A percentile compares a stretch with the other conserved stretches of the same genome.
Evolutionary conservation across 2,888 invertebrate species (phyloP).

Genomic region (Lucinisca nassula): DNA sequence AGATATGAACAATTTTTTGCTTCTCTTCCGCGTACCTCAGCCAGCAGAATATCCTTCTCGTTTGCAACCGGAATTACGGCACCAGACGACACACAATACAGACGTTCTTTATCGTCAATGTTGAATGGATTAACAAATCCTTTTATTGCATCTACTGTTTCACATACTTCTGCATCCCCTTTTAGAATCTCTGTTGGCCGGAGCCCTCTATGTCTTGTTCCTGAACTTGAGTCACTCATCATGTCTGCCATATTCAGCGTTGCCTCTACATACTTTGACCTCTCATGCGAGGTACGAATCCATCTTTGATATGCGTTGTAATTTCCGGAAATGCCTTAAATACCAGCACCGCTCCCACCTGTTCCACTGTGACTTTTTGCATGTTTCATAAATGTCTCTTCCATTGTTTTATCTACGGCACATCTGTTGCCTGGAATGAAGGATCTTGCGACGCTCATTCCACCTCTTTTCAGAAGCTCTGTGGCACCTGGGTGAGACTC

Average conservation of each 20-base stretch:
- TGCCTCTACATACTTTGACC: slow-evolving; percentile 40
- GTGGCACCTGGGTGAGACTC: slow-evolving; percentile 62
- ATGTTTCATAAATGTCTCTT: slow-evolving; percentile 62
- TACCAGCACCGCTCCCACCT: slow-evolving; percentile 53
- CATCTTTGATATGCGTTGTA: slow-evolving; percentile 64
- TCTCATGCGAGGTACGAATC: slow-evolving; percentile 40
- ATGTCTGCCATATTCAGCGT: slow-evolving; percentile 58
- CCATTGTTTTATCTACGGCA: slow-evolving; percentile 68
- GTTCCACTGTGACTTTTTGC: slow-evolving; percentile 46
- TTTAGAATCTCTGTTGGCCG: slow-evolving; percentile 57
- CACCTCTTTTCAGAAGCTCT: slow-evolving; percentile 56
- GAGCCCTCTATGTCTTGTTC: slow-evolving; percentile 48
- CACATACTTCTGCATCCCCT: slow-evolving; percentile 41
- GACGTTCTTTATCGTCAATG: slow-evolving; percentile 36
- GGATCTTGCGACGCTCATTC: slow-evolving; percentile 68
- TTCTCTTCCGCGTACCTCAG: slow-evolving; percentile 9
- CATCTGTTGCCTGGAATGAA: slow-evolving; percentile 69
- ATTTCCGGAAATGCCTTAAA: slow-evolving; percentile 56
- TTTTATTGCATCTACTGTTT: slow-evolving; percentile 44
- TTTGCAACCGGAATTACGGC: slow-evolving; percentile 16
- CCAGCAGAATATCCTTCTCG: slow-evolving; percentile 23
- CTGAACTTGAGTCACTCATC: slow-evolving; percentile 17
- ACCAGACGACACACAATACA: slow-evolving; percentile 60
- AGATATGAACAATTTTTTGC: slow-evolving; percentile 34
- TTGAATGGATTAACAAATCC: slow-evolving; percentile 63